A percentile compares a stretch with the other conserved stretches of the same genome.
Evolutionary conservation across 1,140 invertebrate genomes (phyloP).

Genomic region (Lanistes nyassanus): DNA sequence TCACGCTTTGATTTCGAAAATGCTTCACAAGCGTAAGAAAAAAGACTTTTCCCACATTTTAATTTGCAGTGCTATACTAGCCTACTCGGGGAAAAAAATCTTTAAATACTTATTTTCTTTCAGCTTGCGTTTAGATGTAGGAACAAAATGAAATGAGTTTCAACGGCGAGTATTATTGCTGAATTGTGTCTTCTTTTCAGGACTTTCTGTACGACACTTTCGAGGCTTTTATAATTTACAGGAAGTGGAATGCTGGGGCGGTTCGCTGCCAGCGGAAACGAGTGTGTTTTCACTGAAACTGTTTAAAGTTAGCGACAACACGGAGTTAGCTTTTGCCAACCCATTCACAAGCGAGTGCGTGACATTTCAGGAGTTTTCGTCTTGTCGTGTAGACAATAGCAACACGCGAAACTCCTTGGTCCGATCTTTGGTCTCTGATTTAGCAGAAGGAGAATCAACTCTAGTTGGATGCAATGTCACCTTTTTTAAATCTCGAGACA

Average conservation of each 20-base stretch:
- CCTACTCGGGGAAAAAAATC: no score
- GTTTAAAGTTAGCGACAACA: neutral
- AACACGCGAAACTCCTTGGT: slow-evolving; percentile 10
- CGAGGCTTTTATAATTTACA: slow-evolving; percentile 7
- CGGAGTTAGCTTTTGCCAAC: neutral
- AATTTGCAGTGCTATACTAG: no score
- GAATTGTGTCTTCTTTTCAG: no score
- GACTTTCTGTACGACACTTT: neutral
- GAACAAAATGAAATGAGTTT: no score
- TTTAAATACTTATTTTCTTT: no score
- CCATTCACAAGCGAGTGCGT: slow-evolving; percentile 1
- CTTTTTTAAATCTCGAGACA: neutral
- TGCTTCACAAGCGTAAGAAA: no score
- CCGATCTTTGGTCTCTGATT: neutral
- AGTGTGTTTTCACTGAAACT: slow-evolving; percentile 1
- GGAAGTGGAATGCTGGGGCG: slow-evolving; percentile 18
- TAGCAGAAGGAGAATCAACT: slow-evolving; percentile 4
- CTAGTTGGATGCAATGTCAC: slow-evolving; percentile 14
- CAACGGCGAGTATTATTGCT: no score
- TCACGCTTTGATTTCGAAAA: no score
- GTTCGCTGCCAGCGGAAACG: neutral
- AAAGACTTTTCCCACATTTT: no score
- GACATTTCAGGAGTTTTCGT: slow-evolving; percentile 7
- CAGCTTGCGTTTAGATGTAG: no score
- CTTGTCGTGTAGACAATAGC: neutral